These are phyloP conservation scores for Ptyas mucosa DNA, from an alignment of 2,113 vertebrate species.

Conservation along the genomic window DNA sequence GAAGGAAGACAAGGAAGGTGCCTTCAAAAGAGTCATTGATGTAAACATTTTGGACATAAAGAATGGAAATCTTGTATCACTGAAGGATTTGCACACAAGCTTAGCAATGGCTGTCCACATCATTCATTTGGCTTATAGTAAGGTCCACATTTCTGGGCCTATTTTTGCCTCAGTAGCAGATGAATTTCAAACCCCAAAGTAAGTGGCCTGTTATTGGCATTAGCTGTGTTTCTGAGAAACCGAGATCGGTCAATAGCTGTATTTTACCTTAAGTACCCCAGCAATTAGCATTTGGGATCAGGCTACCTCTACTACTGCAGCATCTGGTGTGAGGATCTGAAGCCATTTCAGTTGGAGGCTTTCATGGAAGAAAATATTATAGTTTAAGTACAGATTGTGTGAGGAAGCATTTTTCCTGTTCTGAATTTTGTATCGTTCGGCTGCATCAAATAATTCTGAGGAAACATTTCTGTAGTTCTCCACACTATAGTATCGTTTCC, in stretches of 20 bases:
- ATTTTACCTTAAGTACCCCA: background rate
- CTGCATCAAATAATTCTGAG: background rate
- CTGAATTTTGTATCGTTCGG: background rate
- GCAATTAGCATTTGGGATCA: background rate
- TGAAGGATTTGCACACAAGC: background rate
- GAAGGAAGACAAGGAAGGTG: background rate
- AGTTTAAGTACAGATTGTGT: background rate
- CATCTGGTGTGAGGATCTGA: background rate
- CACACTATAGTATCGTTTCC: background rate
- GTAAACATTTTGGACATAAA: slow-evolving; percentile 7
- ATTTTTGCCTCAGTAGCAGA: background rate
- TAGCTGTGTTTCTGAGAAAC: background rate
- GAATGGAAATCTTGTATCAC: background rate
- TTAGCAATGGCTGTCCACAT: background rate
- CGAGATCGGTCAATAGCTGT: background rate
- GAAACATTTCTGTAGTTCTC: background rate
- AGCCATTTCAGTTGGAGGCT: background rate
- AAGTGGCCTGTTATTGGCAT: background rate
- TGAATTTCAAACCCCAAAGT: background rate
- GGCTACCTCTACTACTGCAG: background rate
- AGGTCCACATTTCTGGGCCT: background rate
- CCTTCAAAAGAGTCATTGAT: background rate
- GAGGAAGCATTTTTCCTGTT: background rate
- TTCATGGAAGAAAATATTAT: background rate
- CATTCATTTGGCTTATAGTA: background rate